phyloP scores from a whole-genome alignment of 2,113 vertebrate species.

The Pristiophorus japonicus region DNA sequence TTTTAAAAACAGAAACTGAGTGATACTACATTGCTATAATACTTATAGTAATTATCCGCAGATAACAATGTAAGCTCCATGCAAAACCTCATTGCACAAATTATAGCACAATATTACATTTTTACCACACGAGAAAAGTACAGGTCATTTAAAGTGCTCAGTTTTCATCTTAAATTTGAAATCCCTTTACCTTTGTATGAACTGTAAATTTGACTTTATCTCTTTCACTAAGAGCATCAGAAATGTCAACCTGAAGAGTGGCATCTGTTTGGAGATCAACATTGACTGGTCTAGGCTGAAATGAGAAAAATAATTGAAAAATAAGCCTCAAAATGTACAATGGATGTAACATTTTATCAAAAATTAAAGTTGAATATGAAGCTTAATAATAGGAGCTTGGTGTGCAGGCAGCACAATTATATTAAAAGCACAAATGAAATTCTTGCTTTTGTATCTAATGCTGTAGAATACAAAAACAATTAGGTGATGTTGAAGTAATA shows the following conservation, averaged over 20 bases:
- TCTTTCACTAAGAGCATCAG: slow-evolving; percentile 91
- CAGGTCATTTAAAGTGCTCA: neutral
- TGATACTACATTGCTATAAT: neutral
- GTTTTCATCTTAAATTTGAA: slow-evolving; percentile 13
- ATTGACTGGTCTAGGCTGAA: slow-evolving; percentile 84
- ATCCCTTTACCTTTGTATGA: slow-evolving; percentile 83
- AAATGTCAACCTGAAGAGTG: slow-evolving; percentile 96
- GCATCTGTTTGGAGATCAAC: slow-evolving; percentile 94
- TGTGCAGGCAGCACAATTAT: neutral
- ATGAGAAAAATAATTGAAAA: slow-evolving; percentile 43
- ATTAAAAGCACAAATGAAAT: neutral
- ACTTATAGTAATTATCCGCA: neutral
- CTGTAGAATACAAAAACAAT: neutral
- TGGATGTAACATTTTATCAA: neutral
- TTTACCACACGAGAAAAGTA: neutral
- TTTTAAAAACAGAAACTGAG: neutral
- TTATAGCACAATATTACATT: neutral
- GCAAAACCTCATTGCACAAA: neutral
- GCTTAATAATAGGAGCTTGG: neutral
- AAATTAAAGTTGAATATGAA: neutral
- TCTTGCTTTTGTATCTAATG: neutral
- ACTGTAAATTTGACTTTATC: slow-evolving; percentile 99
- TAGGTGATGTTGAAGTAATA: neutral
- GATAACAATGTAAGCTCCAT: neutral
- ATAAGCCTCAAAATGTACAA: slow-evolving; percentile 11